phyloP scores from a whole-genome alignment of 2,797 vertebrate species.

The Molossus molossus region DNA sequence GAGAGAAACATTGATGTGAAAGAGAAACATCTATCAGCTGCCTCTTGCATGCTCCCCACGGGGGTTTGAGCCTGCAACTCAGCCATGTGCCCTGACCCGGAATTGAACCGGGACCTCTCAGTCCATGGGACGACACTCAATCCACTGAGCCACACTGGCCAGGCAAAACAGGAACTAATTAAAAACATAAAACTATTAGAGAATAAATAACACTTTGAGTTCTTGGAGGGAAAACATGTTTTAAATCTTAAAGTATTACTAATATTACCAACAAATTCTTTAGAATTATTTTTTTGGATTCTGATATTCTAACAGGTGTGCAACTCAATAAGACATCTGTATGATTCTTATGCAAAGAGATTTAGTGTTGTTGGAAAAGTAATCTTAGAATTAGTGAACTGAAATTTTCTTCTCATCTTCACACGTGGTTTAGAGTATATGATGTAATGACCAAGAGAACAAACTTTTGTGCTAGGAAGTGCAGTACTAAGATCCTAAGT shows the following conservation, averaged over 20 bases:
- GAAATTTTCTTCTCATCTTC: background rate
- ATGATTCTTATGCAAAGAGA: conserved; percentile 38
- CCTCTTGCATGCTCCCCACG: no score
- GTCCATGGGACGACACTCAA: no score
- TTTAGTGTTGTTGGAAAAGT: conserved; percentile 20
- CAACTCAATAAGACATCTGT: background rate
- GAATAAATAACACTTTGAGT: conserved; percentile 15
- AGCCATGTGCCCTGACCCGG: no score
- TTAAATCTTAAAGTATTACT: background rate
- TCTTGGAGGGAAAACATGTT: conserved; percentile 53
- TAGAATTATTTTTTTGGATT: conserved; percentile 65
- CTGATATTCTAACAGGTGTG: background rate
- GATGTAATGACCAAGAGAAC: background rate
- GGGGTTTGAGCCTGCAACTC: no score
- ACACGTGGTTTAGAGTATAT: conserved; percentile 39
- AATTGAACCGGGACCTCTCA: no score
- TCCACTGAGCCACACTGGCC: no score
- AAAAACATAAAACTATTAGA: background rate
- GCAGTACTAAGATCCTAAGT: background rate
- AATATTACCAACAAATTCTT: conserved; percentile 44
- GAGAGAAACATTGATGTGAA: background rate
- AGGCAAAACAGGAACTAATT: conserved; percentile 46
- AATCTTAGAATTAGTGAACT: background rate
- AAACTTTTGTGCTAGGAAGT: background rate
- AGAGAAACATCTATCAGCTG: no score